These are phyloP conservation scores for Heliconius ethilla DNA, from an alignment of 2,888 invertebrate species.

Conservation along the genomic window DNA sequence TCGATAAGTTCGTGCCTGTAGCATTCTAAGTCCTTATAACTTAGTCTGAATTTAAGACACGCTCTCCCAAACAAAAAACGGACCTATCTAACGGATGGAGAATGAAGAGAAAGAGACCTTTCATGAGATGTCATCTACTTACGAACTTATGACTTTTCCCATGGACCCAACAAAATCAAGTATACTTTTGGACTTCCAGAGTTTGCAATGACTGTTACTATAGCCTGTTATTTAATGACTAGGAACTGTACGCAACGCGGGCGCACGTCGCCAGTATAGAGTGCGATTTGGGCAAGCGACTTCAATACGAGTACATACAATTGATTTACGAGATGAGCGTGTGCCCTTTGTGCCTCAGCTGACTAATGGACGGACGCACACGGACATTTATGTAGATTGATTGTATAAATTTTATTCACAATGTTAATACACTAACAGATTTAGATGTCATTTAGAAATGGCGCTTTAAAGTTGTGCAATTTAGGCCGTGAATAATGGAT, in stretches of 20 bases:
- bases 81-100: too few species aligned
- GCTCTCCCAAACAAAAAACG: neutral
- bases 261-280: slow-evolving; percentile 67
- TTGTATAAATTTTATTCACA: slow-evolving; percentile 83
- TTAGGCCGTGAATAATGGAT: slow-evolving; percentile 82
- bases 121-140: neutral
- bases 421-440: slow-evolving; percentile 83
- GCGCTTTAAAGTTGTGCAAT: slow-evolving; percentile 82
- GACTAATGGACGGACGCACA: slow-evolving; percentile 82
- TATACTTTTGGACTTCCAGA: neutral
- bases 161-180: neutral
- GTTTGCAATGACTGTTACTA: neutral
- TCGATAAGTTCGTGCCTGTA: too few species aligned
- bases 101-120: neutral
- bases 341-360: slow-evolving; percentile 80
- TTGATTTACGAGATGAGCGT: slow-evolving; percentile 82
- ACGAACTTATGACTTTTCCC: neutral
- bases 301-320: slow-evolving; percentile 75
- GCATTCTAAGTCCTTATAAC: neutral
- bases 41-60: neutral
- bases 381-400: slow-evolving; percentile 83
- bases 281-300: slow-evolving; percentile 78
- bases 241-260: slow-evolving; percentile 60
- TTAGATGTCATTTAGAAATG: slow-evolving; percentile 83
- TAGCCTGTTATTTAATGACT: slow-evolving; percentile 62